A percentile compares a stretch with the other conserved stretches of the same genome.
Evolutionary conservation across 1,140 invertebrate species (phyloP).

Genomic region (Microplitis mediator): DNA sequence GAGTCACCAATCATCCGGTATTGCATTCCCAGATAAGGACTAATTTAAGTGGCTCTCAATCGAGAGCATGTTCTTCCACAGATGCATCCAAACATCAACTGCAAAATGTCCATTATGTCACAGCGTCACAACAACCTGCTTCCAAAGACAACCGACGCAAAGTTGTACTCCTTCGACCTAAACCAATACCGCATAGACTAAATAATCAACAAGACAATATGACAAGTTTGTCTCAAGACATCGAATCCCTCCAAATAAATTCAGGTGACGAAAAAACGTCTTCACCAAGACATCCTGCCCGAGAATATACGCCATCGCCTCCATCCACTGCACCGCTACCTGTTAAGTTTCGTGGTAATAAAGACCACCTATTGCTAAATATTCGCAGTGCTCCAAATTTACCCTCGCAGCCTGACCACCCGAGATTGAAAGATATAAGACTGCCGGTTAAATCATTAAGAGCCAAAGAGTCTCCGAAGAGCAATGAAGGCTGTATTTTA

Average conservation of each 20-base stretch:
- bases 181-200: slow-evolving; percentile 64
- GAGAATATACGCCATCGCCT: slow-evolving; percentile 75
- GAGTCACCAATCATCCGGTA: slow-evolving; percentile 80
- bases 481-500: slow-evolving; percentile 68
- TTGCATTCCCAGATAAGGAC: slow-evolving; percentile 65
- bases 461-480: slow-evolving; percentile 67
- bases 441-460: slow-evolving; percentile 69
- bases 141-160: slow-evolving; percentile 53
- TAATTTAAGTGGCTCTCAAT: slow-evolving; percentile 33
- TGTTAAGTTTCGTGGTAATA: slow-evolving; percentile 77
- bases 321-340: slow-evolving; percentile 81
- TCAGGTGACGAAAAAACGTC: slow-evolving; percentile 63
- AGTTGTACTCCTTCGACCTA: slow-evolving; percentile 61
- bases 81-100: slow-evolving; percentile 48
- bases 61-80: slow-evolving; percentile 52
- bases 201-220: slow-evolving; percentile 65
- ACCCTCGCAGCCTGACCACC: slow-evolving; percentile 71
- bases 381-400: slow-evolving; percentile 78
- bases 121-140: slow-evolving; percentile 33
- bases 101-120: slow-evolving; percentile 5
- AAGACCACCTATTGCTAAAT: slow-evolving; percentile 74
- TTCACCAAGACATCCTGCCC: slow-evolving; percentile 51
- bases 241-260: slow-evolving; percentile 69
- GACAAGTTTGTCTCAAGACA: slow-evolving; percentile 65
- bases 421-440: slow-evolving; percentile 72